phyloP scores from a whole-genome alignment of 2,113 vertebrate genomes.

The Ursus arctos region DNA sequence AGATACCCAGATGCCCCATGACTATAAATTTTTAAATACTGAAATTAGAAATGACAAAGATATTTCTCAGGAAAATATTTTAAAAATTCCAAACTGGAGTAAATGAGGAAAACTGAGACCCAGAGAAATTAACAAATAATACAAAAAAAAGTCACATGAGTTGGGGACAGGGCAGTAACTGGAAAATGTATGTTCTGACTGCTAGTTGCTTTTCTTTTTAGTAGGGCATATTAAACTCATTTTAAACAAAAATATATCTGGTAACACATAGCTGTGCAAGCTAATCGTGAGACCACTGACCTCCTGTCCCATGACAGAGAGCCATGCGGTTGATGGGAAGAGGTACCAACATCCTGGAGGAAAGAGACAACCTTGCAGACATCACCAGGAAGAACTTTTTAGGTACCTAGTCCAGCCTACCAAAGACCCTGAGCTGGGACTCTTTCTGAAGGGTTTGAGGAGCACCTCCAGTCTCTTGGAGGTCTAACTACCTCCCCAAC shows the following conservation, averaged over 20 bases:
- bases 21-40: neutral
- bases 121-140: neutral
- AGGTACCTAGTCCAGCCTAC: neutral
- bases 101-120: neutral
- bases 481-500: fast-evolving
- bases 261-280: neutral
- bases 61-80: neutral
- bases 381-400: neutral
- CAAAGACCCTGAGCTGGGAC: neutral
- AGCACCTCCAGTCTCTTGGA: neutral
- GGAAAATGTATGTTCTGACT: neutral
- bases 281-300: neutral
- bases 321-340: neutral
- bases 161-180: neutral
- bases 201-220: neutral
- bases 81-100: neutral
- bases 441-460: too few relatives aligned
- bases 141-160: neutral
- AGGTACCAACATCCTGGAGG: neutral
- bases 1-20: neutral
- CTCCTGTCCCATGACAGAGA: too few relatives aligned
- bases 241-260: neutral
- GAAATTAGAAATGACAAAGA: neutral
- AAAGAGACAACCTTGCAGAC: neutral
- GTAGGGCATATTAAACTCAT: neutral